Evolutionary conservation across 1,140 invertebrate species (phyloP), one percentile per base, ranked within the genome.

Genomic region (Choristoneura fumiferana): DNA sequence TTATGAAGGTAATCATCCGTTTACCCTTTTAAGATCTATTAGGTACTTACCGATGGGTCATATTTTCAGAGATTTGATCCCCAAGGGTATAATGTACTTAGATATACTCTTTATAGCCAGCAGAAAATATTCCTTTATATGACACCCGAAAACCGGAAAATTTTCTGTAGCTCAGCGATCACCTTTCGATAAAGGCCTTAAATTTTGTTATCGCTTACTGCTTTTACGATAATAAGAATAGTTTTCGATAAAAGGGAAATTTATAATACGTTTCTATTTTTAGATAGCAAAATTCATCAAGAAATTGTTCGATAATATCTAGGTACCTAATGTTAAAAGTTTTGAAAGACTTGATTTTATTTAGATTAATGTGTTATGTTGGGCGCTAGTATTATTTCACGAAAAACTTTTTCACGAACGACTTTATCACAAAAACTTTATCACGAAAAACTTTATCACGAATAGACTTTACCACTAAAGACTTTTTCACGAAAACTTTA

Each of bases 121-220:
- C 61, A 70, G 71, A 65, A 69, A 57, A 76, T 71, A 71, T 71
- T 71, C 67, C 69, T 63, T 45, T 49, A 57, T 29, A 37, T 43
- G 39, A 63, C 55, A 52, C 37, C 53, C 35, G 17, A 67, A 58
- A 18, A 52, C 15, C 43, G 36, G 15, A 60, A 29, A 29, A 62
- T 61, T 63, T 69, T 67, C 60, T 61, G 55, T 57, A 38, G 45
- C 58, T 63, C 43, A 6, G 57, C 61, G 66, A 67, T 65, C 54
- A 65, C 63, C 59, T 68, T 40, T 38, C 58, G 73, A 72, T 75
- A 70, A 70, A 65, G 61, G 60, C 63, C 65, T 62, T 70, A 70
- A 72, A 72, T 75, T 70, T 68, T 72, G 67, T 68, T 75, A 72
- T 73, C 70, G 62, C 63, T 57, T 67, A 60, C 57, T 55, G 62